A percentile compares a stretch with the other conserved stretches of the same genome.
These are phyloP conservation scores for Chymomyza procnemis DNA, from an alignment of 2,888 invertebrate species.

Conservation along the genomic window DNA sequence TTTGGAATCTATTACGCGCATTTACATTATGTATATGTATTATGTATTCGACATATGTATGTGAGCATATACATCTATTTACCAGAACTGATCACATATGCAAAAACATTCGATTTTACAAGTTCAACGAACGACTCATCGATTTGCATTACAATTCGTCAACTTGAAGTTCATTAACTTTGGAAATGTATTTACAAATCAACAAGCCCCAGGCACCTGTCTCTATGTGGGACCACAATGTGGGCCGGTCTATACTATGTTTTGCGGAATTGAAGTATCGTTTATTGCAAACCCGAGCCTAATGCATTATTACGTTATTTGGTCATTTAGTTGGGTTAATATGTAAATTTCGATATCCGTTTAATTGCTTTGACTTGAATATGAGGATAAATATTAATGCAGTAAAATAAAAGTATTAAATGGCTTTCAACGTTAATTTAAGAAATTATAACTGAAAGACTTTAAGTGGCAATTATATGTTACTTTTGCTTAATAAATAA, in stretches of 20 bases:
- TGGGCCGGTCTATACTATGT: not conserved
- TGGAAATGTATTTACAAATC: constrained; percentile 15
- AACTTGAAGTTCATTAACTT: constrained; percentile 39
- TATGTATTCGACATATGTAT: not conserved
- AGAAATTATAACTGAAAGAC: no score
- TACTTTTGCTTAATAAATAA: no score
- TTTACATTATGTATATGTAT: not conserved
- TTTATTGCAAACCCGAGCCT: not conserved
- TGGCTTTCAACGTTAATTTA: no score
- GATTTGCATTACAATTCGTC: constrained; percentile 27
- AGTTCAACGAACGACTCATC: constrained; percentile 52
- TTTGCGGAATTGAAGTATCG: not conserved
- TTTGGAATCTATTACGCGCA: not conserved
- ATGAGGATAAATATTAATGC: no score
- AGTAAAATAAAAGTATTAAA: no score
- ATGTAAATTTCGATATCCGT: not conserved
- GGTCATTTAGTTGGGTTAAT: not conserved
- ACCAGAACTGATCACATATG: constrained; percentile 28
- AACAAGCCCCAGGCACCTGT: constrained; percentile 4
- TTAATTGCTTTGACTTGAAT: no score
- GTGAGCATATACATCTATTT: not conserved
- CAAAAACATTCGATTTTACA: constrained; percentile 33
- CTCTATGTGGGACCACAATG: not conserved
- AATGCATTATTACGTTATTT: not conserved
- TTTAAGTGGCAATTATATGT: no score